phyloP scores from a whole-genome alignment of 1,140 invertebrate genomes.

The Melanaphis sacchari region DNA sequence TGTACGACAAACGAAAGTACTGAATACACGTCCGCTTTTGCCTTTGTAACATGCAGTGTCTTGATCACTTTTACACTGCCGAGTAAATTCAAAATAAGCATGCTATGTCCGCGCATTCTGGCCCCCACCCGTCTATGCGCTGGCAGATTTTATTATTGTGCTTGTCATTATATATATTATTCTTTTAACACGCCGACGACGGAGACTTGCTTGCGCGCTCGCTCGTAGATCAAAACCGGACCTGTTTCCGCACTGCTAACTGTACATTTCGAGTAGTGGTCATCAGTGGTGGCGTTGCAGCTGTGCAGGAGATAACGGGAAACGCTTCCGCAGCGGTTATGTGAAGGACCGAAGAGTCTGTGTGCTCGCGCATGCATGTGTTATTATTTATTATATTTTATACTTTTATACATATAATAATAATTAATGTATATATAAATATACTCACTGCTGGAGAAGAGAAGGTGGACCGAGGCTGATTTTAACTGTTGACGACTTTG shows the following conservation, averaged over 20 bases:
- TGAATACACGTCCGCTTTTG: too few species aligned
- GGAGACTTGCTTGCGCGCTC: neutral
- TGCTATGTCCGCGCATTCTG: too few species aligned
- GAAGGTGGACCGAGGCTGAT: neutral
- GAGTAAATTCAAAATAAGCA: too few species aligned
- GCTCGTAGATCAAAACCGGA: conserved; percentile 7
- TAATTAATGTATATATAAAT: neutral
- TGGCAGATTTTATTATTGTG: neutral
- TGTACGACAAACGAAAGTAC: too few species aligned
- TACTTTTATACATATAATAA: neutral
- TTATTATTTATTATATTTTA: neutral
- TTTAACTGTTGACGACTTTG: neutral
- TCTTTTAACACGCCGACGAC: neutral
- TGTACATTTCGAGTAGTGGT: conserved; percentile 30
- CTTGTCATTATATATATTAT: neutral
- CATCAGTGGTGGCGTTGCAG: neutral
- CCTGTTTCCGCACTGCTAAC: conserved; percentile 27
- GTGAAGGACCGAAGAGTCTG: neutral
- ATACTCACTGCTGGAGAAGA: neutral
- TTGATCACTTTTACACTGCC: too few species aligned
- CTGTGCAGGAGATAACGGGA: conserved; percentile 24
- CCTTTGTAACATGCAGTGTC: too few species aligned
- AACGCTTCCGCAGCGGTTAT: neutral
- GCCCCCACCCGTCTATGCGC: too few species aligned
- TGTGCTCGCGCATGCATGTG: neutral